These are phyloP conservation scores for Steinernema carpocapsae DNA, from an alignment of 2,888 invertebrate genomes.

Conservation along the genomic window DNA sequence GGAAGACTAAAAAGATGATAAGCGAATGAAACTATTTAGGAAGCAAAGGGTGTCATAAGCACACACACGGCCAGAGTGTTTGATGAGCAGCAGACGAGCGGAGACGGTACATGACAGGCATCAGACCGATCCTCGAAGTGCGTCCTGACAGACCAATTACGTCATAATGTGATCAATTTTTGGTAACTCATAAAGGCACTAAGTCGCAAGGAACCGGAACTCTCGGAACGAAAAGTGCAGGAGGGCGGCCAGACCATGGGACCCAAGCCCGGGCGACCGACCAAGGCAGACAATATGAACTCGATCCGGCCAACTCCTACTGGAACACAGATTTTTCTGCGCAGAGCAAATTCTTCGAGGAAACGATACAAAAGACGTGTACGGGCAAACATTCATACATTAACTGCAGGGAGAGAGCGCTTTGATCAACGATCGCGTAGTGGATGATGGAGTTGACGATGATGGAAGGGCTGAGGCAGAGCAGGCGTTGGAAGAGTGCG, in stretches of 20 bases:
- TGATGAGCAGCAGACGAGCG: not conserved
- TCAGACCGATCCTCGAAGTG: slow-evolving; percentile 16
- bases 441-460: slow-evolving; percentile 35
- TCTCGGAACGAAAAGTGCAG: slow-evolving; percentile 15
- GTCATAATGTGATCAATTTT: slow-evolving; percentile 32
- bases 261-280: too few species aligned
- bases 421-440: slow-evolving; percentile 34
- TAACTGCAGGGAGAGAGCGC: slow-evolving; percentile 26
- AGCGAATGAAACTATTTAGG: slow-evolving; percentile 27
- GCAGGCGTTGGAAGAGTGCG: slow-evolving; percentile 34
- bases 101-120: not conserved
- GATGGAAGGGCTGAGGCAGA: slow-evolving; percentile 31
- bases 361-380: slow-evolving; percentile 34
- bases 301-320: not conserved
- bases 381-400: slow-evolving; percentile 32
- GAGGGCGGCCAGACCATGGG: too few species aligned
- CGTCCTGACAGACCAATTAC: slow-evolving; percentile 16
- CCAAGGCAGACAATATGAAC: slow-evolving; percentile 19
- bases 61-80: not conserved
- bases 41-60: slow-evolving; percentile 20
- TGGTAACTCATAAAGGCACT: not conserved
- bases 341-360: slow-evolving; percentile 8
- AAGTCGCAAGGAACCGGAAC: slow-evolving; percentile 13
- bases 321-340: slow-evolving; percentile 21
- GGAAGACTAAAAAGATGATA: slow-evolving; percentile 7